Conservation (phyloP, 2,888 invertebrate genomes). For the Amphiduros pacificus region DNA sequence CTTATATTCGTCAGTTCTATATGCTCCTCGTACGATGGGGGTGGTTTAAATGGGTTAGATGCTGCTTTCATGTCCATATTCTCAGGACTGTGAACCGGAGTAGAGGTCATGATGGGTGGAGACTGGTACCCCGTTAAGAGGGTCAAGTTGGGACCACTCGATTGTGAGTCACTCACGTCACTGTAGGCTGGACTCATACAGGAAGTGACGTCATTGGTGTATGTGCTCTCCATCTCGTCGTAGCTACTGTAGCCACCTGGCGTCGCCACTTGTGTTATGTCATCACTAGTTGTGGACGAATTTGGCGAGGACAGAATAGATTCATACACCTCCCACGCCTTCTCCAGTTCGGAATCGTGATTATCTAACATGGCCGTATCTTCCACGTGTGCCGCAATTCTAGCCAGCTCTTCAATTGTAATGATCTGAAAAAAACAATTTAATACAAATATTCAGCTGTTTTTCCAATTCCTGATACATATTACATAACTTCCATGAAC, state of each 20-base stretch:
- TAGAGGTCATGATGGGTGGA: neutral
- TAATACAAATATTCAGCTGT: too few species aligned
- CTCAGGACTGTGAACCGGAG: neutral
- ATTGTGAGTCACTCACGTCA: too few species aligned
- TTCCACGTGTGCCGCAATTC: too few species aligned
- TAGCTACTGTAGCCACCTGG: neutral
- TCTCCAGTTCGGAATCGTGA: neutral
- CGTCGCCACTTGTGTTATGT: neutral
- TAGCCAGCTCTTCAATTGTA: too few species aligned
- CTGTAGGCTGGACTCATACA: too few species aligned
- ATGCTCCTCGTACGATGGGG: neutral
- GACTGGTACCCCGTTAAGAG: neutral
- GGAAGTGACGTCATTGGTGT: too few species aligned
- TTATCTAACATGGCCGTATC: too few species aligned
- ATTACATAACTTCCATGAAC: too few species aligned
- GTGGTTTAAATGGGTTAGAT: neutral
- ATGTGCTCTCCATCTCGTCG: too few species aligned
- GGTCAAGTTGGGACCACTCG: too few species aligned
- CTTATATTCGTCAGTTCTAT: neutral
- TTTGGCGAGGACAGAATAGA: neutral
- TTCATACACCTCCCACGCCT: neutral
- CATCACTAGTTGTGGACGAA: neutral
- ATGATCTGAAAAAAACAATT: too few species aligned
- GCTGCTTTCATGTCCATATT: neutral
- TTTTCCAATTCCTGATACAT: too few species aligned